phyloP scores from a whole-genome alignment of 2,888 invertebrate species.

The Acrobeloides nanus region DNA sequence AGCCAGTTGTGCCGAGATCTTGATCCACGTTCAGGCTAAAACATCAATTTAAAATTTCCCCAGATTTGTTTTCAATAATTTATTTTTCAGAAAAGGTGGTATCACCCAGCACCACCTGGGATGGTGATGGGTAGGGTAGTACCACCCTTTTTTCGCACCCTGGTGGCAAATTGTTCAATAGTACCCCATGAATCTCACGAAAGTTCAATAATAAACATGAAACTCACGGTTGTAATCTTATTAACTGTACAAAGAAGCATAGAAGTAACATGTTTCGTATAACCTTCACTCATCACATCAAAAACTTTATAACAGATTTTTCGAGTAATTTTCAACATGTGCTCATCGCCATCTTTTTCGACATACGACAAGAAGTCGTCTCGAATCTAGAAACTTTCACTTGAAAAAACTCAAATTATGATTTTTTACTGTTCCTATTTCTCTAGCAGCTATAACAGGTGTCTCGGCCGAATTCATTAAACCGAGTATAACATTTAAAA shows the following conservation, averaged over 20 bases:
- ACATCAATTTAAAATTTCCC: neutral
- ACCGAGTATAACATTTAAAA: conserved; percentile 12
- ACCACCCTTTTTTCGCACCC: too few relatives aligned
- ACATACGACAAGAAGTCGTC: conserved; percentile 19
- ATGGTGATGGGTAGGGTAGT: too few relatives aligned
- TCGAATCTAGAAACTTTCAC: conserved; percentile 15
- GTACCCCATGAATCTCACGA: too few relatives aligned
- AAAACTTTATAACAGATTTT: conserved; percentile 13
- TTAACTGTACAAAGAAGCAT: conserved; percentile 19
- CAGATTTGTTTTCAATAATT: too few relatives aligned
- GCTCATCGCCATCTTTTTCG: conserved; percentile 20
- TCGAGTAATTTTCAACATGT: conserved; percentile 6
- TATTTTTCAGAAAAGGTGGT: too few relatives aligned
- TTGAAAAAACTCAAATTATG: neutral
- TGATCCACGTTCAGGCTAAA: neutral
- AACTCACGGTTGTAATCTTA: conserved; percentile 19
- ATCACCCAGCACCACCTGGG: too few relatives aligned
- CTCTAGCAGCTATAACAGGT: conserved; percentile 22
- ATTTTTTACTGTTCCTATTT: conserved; percentile 18
- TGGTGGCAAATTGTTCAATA: too few relatives aligned
- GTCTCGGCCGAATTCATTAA: conserved; percentile 18
- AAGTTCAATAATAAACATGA: neutral
- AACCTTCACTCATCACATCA: conserved; percentile 24
- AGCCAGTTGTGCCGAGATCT: conserved; percentile 25
- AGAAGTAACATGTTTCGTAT: conserved; percentile 27